These are phyloP conservation scores for Crax fasciolata DNA, from an alignment of 2,797 vertebrate species.

Conservation along the genomic window DNA sequence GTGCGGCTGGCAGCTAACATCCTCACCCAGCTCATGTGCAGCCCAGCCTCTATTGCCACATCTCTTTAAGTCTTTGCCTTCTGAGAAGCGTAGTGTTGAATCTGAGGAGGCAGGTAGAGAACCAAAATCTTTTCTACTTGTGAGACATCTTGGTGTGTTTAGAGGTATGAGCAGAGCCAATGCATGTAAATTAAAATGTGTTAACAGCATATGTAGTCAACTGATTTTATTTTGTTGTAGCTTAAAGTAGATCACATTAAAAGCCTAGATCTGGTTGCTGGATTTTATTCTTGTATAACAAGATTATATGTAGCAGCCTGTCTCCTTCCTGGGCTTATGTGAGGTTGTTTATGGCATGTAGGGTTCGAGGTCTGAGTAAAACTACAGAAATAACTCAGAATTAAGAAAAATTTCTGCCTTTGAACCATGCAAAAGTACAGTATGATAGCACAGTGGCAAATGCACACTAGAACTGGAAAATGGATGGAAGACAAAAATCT, in stretches of 20 bases:
- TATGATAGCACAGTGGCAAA: not conserved
- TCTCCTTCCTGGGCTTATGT: not conserved
- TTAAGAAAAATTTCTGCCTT: not conserved
- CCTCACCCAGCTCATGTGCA: not conserved
- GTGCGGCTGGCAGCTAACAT: not conserved
- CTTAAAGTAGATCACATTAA: slow-evolving; percentile 13
- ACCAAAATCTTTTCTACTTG: not conserved
- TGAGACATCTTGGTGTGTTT: not conserved
- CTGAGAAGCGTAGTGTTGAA: not conserved
- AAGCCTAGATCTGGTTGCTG: not conserved
- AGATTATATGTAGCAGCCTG: not conserved
- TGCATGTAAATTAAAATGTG: not conserved
- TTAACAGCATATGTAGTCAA: not conserved
- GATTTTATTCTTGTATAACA: not conserved
- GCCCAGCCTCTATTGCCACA: not conserved
- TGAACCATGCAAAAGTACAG: not conserved
- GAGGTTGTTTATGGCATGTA: not conserved
- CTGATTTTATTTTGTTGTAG: not conserved
- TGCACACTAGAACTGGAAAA: not conserved
- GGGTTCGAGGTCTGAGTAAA: not conserved
- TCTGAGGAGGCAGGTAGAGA: not conserved
- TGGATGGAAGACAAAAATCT: not conserved
- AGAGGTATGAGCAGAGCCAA: not conserved
- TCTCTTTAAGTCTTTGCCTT: not conserved
- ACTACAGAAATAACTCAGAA: not conserved